Evolutionary conservation across 2,888 invertebrate genomes (phyloP).

Genomic region (Melieria omissa): DNA sequence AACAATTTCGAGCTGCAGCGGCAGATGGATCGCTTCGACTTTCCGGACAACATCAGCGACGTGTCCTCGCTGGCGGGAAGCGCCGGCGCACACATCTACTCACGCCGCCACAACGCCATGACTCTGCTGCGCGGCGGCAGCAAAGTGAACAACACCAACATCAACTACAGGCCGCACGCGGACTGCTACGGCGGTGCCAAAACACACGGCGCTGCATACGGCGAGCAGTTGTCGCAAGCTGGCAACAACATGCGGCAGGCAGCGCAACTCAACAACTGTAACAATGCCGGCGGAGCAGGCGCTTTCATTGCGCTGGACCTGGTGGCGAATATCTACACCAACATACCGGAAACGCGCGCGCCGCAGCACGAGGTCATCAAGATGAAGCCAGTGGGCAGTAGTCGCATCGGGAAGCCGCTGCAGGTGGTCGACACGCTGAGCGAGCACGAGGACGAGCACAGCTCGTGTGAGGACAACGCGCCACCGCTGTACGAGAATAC

Average conservation of each 20-base stretch:
- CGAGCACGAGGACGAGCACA: conserved; percentile 62
- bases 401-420: conserved; percentile 45
- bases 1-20: conserved; percentile 74
- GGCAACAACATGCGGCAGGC: conserved; percentile 15
- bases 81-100: conserved; percentile 67
- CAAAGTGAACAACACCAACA: conserved; percentile 84
- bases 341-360: conserved; percentile 72
- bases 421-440: conserved; percentile 56
- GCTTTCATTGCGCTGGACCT: conserved; percentile 44
- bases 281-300: neutral
- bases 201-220: conserved; percentile 63
- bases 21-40: conserved; percentile 68
- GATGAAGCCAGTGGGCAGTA: conserved; percentile 39
- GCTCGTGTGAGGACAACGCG: conserved; percentile 57
- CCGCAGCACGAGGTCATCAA: conserved; percentile 72
- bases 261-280: conserved; percentile 11
- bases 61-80: conserved; percentile 68
- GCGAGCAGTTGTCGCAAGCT: neutral
- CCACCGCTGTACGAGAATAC: conserved; percentile 63
- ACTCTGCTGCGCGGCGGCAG: conserved; percentile 77
- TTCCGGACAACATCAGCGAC: conserved; percentile 70
- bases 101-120: conserved; percentile 60
- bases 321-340: conserved; percentile 74
- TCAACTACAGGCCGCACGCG: conserved; percentile 69
- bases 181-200: conserved; percentile 35